Evolutionary conservation across 2,113 vertebrate genomes (phyloP).

Genomic region (Aleadryas rufinucha): DNA sequence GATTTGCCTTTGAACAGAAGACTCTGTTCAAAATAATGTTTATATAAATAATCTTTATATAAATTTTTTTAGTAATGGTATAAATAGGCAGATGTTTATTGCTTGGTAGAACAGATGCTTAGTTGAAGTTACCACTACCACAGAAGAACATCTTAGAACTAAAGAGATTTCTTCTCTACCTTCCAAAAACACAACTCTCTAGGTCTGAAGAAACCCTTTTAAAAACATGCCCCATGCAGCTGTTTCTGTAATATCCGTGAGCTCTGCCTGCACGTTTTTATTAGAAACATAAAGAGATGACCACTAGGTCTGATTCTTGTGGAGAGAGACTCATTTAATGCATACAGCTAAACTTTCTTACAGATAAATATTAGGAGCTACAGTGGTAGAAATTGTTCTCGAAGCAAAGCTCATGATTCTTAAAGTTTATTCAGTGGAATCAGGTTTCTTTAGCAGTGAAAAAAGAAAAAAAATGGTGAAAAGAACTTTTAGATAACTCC

Average conservation of each 20-base stretch:
- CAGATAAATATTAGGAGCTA: background rate
- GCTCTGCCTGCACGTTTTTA: background rate
- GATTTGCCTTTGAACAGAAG: background rate
- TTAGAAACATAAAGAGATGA: background rate
- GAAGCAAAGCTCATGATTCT: background rate
- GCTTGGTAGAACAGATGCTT: background rate
- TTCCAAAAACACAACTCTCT: background rate
- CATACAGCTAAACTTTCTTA: background rate
- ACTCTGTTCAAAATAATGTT: background rate
- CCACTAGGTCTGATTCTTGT: background rate
- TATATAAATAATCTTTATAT: background rate
- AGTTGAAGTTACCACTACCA: background rate
- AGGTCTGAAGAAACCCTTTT: background rate
- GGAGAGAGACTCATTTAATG: background rate
- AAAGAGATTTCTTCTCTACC: background rate
- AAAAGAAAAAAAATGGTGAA: background rate
- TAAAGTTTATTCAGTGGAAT: background rate
- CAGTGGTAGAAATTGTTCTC: background rate
- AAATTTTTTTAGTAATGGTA: background rate
- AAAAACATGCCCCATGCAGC: fast-evolving
- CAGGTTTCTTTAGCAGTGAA: background rate
- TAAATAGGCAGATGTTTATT: background rate
- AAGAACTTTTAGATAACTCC: background rate
- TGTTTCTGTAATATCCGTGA: background rate
- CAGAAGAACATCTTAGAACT: background rate